Percentiles rank a stretch among this genome's conserved stretches.
These are phyloP conservation scores for Dicyrtoma fusca DNA, from an alignment of 2,888 invertebrate genomes.

Conservation along the genomic window DNA sequence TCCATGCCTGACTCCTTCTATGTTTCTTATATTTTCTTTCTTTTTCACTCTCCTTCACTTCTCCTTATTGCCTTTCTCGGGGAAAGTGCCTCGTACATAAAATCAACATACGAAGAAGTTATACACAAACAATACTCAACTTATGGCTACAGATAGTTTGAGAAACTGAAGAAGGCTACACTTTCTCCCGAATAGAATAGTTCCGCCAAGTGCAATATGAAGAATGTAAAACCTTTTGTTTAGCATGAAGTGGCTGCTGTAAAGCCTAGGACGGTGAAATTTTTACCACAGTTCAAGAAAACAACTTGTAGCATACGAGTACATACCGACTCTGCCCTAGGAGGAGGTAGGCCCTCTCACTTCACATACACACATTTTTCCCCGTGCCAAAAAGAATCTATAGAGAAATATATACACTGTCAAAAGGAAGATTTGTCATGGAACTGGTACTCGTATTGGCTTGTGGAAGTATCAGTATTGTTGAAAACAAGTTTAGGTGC, in stretches of 20 bases:
- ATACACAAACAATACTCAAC: background rate
- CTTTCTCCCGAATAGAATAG: constrained; percentile 16
- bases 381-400: too few species aligned
- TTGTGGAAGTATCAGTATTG: background rate
- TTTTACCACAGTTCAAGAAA: constrained; percentile 27
- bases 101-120: constrained; percentile 19
- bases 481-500: constrained; percentile 7
- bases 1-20: constrained; percentile 5
- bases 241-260: constrained; percentile 26
- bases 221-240: constrained; percentile 37
- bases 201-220: constrained; percentile 34
- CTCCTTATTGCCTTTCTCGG: background rate
- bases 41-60: constrained; percentile 14
- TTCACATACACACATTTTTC: background rate
- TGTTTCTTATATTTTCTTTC: background rate
- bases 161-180: background rate
- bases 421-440: too few species aligned
- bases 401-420: too few species aligned
- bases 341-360: too few species aligned
- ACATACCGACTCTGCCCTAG: too few species aligned
- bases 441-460: too few species aligned
- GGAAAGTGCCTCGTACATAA: constrained; percentile 7
- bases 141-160: background rate
- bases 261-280: constrained; percentile 18
- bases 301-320: constrained; percentile 11